Percentiles rank a stretch among this genome's conserved stretches.
These are phyloP conservation scores for Ormyrus nitidulus DNA, from an alignment of 2,888 invertebrate genomes.

Conservation along the genomic window DNA sequence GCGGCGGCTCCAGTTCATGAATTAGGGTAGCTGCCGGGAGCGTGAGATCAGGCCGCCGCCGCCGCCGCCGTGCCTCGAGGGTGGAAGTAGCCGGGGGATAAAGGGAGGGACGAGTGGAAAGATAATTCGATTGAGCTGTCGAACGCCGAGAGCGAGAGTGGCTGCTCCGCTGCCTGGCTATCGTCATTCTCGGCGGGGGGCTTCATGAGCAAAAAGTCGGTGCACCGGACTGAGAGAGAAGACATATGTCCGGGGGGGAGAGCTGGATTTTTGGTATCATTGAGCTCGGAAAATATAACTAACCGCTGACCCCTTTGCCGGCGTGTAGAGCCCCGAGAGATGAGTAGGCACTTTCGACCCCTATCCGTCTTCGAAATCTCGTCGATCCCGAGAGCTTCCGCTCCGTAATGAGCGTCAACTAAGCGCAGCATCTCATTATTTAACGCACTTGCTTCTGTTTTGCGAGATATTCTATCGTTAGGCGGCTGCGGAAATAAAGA, in stretches of 20 bases:
- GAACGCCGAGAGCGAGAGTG: not conserved
- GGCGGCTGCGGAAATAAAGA: too few relatives aligned
- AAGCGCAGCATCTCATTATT: too few relatives aligned
- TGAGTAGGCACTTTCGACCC: too few relatives aligned
- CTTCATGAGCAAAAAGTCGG: not conserved
- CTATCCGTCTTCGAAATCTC: too few relatives aligned
- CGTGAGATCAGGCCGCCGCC: not conserved
- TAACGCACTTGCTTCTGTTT: too few relatives aligned
- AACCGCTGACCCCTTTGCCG: too few relatives aligned
- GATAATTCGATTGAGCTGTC: conserved; percentile 38
- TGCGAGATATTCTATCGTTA: too few relatives aligned
- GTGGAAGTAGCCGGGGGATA: not conserved
- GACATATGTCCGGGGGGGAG: conserved; percentile 17
- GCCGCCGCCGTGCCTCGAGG: not conserved
- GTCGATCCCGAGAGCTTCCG: too few relatives aligned
- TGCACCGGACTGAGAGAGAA: conserved; percentile 8
- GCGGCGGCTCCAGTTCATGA: not conserved
- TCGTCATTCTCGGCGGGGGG: conserved; percentile 24
- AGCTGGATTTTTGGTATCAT: too few relatives aligned
- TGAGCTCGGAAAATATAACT: too few relatives aligned
- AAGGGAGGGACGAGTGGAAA: not conserved
- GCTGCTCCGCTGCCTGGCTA: not conserved
- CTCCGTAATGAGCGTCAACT: too few relatives aligned
- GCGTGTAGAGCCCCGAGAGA: too few relatives aligned
- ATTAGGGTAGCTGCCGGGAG: conserved; percentile 13